These are phyloP conservation scores for Platalea minor DNA, from an alignment of 2,797 vertebrate genomes.

Conservation along the genomic window DNA sequence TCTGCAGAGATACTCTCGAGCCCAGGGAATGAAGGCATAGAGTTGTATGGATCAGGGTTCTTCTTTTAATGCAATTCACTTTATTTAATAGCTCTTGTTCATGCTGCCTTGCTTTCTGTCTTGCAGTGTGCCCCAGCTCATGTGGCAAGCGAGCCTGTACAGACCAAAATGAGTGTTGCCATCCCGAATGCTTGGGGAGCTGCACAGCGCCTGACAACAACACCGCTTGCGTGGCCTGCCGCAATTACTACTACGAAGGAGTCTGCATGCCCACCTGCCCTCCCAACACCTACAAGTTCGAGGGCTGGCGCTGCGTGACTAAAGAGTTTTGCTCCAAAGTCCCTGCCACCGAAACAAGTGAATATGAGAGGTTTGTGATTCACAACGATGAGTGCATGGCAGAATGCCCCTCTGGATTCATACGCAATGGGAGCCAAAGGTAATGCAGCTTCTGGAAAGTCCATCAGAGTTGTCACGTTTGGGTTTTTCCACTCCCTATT, in stretches of 20 bases:
- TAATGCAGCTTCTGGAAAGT: conserved; percentile 45
- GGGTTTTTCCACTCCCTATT: rapidly evolving
- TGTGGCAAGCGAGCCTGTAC: conserved; percentile 89
- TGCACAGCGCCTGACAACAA: conserved; percentile 85
- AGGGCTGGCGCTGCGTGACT: conserved; percentile 97
- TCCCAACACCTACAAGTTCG: conserved; percentile 88
- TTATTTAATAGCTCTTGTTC: neutral
- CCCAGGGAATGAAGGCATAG: rapidly evolving
- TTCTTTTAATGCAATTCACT: rapidly evolving
- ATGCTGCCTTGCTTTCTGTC: neutral
- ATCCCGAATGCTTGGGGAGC: conserved; percentile 92
- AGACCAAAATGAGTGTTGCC: conserved; percentile 88
- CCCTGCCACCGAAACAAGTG: conserved; percentile 75
- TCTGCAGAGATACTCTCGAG: neutral
- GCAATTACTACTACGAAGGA: conserved; percentile 88
- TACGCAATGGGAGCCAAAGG: conserved; percentile 88
- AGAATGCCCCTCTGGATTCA: conserved; percentile 94
- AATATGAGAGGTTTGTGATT: conserved; percentile 87
- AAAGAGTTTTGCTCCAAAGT: conserved; percentile 87
- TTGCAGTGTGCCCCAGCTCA: conserved; percentile 86
- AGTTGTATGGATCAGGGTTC: no score
- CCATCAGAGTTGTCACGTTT: rapidly evolving
- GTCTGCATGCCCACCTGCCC: conserved; percentile 89
- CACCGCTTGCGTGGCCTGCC: conserved; percentile 89
- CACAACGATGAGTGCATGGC: conserved; percentile 92